Base-by-base conservation (phyloP, 1,140 invertebrate species). In the Ylistrum balloti region DNA sequence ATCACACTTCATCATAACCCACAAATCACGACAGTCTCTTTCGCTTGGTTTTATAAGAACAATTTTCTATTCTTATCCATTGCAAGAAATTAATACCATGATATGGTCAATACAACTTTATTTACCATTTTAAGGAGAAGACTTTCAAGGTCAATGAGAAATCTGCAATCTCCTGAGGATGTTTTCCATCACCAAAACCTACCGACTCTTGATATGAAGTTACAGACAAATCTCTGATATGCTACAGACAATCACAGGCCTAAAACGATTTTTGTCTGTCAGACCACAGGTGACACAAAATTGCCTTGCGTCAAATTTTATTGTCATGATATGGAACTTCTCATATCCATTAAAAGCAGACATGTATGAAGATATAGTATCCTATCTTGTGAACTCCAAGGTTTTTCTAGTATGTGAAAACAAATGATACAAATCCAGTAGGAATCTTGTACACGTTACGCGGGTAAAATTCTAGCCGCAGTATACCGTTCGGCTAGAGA, bases 181-280 rank as follows among this genome's bases (percentile, higher is more conserved):
- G n/a, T n/a, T 74, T 74, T 11, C 56, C 56, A 74, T 74, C n/a
- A 74, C 13, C 5, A 9, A 28, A n/a, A 28, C n/a, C 5, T n/a
- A 74, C 1, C 28, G 56, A 74, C 56, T n/a, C 5, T 28, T 28
- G 13, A 74, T n/a, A 28, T 38, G 35, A 38, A 74, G 56, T 9
- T 74, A 74, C n/a, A 74, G 56, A 74, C 56, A 74, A 74, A 74
- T 74, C 56, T 28, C 13, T 28, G 56, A 74, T 74, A 74, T 28
- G 56, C 22, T 28, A n/a, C 56, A 28, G 5, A 22, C 22, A 74
- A 28, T 28, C 56, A 74, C 5, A 74, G 56, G 56, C n/a, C n/a
- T 28, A 22, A 74, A 74, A 74, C 22, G 28, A 45, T 45, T 11
- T 28, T 28, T n/a, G 22, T 74, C 1, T 17, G 56, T 74, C 56